Conservation (phyloP, 2,113 vertebrate species). For the Menura novaehollandiae region DNA sequence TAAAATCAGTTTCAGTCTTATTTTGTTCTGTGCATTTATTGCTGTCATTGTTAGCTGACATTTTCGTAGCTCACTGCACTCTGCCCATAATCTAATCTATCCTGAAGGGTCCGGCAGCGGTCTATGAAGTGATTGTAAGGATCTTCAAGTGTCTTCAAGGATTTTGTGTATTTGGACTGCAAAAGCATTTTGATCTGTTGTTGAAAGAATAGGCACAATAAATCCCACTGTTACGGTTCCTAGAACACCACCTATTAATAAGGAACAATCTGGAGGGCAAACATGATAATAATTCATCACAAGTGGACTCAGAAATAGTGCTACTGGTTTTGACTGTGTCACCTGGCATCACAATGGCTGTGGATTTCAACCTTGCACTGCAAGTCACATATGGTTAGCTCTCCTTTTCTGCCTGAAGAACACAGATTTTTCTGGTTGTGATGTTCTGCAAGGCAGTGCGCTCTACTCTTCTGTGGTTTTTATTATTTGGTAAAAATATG, state of each 20-base stretch:
- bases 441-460: neutral
- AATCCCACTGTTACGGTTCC: neutral
- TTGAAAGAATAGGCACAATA: neutral
- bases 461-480: neutral
- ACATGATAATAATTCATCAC: neutral
- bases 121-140: neutral
- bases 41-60: neutral
- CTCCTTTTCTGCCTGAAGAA: neutral
- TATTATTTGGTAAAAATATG: neutral
- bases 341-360: neutral
- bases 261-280: neutral
- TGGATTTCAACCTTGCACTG: neutral
- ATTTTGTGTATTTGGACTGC: neutral
- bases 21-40: neutral
- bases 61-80: neutral
- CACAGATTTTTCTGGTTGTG: neutral
- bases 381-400: neutral
- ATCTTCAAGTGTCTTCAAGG: neutral
- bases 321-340: rapidly evolving
- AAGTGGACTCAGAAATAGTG: neutral
- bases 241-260: neutral
- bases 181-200: slow-evolving; percentile 2
- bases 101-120: neutral
- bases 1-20: neutral
- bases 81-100: neutral